Percentiles rank a stretch among this genome's conserved stretches.
phyloP scores from a whole-genome alignment of 2,113 vertebrate species.

The Pomatostomus ruficeps region DNA sequence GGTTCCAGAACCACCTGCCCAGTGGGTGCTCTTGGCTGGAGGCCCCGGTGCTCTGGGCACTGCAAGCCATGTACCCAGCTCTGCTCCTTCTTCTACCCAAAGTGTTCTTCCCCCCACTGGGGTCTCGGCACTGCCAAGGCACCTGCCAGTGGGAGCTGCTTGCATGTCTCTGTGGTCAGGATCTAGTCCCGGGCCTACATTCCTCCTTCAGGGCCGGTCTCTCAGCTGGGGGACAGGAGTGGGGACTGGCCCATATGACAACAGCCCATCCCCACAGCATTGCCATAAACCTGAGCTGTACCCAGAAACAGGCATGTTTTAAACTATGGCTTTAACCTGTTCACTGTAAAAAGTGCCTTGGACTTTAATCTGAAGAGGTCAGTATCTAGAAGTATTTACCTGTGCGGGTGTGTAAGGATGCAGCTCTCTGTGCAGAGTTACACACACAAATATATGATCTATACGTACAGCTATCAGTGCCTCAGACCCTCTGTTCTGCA shows the following conservation, averaged over 20 bases:
- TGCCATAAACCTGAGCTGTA: conserved; percentile 48
- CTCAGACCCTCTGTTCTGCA: conserved; percentile 33
- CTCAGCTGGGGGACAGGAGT: not conserved
- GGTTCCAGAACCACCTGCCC: not conserved
- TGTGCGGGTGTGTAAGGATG: conserved; percentile 68
- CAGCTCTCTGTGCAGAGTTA: conserved; percentile 61
- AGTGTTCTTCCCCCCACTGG: not conserved
- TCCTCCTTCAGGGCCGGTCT: not conserved
- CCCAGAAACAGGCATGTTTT: conserved; percentile 74
- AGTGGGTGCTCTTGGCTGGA: not conserved
- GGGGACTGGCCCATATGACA: not conserved
- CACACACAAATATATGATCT: conserved; percentile 66
- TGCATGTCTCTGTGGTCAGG: not conserved
- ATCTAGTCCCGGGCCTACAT: not conserved
- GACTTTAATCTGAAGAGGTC: conserved; percentile 80
- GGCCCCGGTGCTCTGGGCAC: not conserved
- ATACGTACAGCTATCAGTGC: conserved; percentile 25
- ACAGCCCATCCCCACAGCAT: not conserved
- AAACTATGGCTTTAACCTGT: conserved; percentile 81
- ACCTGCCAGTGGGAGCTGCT: not conserved
- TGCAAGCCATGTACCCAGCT: not conserved
- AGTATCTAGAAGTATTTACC: conserved; percentile 66
- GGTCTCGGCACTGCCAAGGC: not conserved
- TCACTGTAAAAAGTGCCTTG: conserved; percentile 85
- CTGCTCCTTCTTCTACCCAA: not conserved